Evolutionary conservation across 1,140 invertebrate genomes (phyloP), one percentile per base, ranked within the genome.

Genomic region (Ceratina japonica): DNA sequence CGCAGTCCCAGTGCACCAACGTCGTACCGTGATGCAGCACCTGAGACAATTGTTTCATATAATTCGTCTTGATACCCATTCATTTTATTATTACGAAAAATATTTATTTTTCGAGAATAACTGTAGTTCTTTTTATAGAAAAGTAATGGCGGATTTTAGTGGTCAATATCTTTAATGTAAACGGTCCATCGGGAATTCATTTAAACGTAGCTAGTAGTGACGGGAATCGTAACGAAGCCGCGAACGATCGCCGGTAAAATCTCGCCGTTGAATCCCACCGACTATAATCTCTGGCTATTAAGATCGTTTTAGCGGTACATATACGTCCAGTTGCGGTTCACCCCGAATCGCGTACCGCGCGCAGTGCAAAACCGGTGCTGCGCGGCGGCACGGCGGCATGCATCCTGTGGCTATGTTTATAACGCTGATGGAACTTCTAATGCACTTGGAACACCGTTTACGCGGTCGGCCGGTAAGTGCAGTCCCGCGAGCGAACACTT

Each of bases 21-120:
- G 97, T 97, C 13, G 95, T 96, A 0, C 98, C 97, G 87, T 98
- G 97, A 85, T 97, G 97, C 85, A 98, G 93, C 70, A 96, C 95
- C 95, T 97, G 91, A 22, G 5, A 12, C 22, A 52, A 52, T 13
- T 52, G 1, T 52, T 52, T 13, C 51, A 16, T 52, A 52, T 16
- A 52, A 12, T 16, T 24, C 12, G 18, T 20, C 22, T 59, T 3
- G 20, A 59, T 22, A n/a, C n/a, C n/a, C n/a, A n/a, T n/a, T n/a
- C 20, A 59, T n/a, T 59, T 59, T 12, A 8, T 20, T 59, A 10
- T 59, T 0, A 8, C 0, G 20, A 59, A 22, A 22, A 22, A 18
- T 12, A n/a, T n/a, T n/a, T n/a, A n/a, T n/a, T n/a, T n/a, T n/a
- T n/a, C n/a, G n/a, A n/a, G n/a, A n/a, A n/a, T n/a, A n/a, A n/a